A percentile compares a stretch with the other conserved stretches of the same genome.
Conservation (phyloP, 2,888 invertebrate species). For the Polyommatus icarus region DNA sequence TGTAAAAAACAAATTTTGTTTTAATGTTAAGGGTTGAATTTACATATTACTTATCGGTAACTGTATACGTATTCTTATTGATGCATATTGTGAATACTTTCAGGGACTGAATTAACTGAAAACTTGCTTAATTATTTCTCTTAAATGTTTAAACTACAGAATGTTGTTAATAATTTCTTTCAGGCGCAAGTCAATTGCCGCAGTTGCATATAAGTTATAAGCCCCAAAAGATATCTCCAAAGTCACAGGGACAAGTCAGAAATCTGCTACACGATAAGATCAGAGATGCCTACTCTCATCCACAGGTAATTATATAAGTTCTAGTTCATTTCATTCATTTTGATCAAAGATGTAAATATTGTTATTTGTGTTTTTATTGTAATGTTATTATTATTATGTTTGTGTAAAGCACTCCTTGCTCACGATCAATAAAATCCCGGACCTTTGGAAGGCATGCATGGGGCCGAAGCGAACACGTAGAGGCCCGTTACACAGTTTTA, state of each 20-base stretch:
- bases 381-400: no score
- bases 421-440: no score
- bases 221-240: conserved; percentile 99
- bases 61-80: no score
- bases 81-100: neutral
- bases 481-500: no score
- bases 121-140: neutral
- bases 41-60: neutral
- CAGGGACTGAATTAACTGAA: neutral
- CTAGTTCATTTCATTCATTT: neutral
- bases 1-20: neutral
- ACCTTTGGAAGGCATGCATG: no score
- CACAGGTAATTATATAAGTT: conserved; percentile 81
- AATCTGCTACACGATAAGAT: conserved; percentile 97
- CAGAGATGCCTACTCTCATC: conserved; percentile 98
- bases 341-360: no score
- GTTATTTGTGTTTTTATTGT: no score
- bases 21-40: neutral
- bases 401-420: no score
- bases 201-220: conserved; percentile 99
- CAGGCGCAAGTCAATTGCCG: conserved; percentile 86
- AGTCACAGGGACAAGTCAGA: conserved; percentile 95
- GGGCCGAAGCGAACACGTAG: no score
- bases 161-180: neutral
- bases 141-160: neutral